Base-by-base conservation (phyloP, 64 coral and sea anemone species). In the Anthopleura sola region DNA sequence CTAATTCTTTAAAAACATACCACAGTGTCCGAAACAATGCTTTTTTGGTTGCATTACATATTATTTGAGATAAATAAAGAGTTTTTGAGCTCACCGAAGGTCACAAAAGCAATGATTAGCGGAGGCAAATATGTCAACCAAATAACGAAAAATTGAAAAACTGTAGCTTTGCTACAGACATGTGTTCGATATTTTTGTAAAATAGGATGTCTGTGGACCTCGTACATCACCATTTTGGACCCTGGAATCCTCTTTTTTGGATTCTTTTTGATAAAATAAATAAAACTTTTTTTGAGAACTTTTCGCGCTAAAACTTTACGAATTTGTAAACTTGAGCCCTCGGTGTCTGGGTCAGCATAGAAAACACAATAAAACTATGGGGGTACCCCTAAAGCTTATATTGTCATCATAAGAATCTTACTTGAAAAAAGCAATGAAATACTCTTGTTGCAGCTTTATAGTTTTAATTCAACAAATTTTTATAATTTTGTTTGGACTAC, bases 171-270 rank as follows among this genome's bases (percentile, higher is more conserved):
- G 68, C 97, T 99, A 79, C 97, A 99, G 36, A 95, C 81, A 74
- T 94, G 93, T 81, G 97, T 90, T 60, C 88, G 94, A 55, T 99
- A 99, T 62, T 95, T 99, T 83, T 99, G 97, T 81, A 75, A 31
- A 32, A 99, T 76, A 47, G 90, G 84, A 79, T 99, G 97, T 29
- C 86, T 81, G 87, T 99, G 97, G 86, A 92, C 92, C 85, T 95
- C 97, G 82, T 94, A 99, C 97, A 99, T 95, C 32, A 99, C 97
- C 97, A 99, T 99, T 57, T 64, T 90, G 87, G n/a, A 80, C 55
- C 54, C n/a, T 49, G 26, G 18, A 31, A 53, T 55, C 44, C 16
- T 26, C 38, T 37, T 76, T 37, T 21, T 40, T 85, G 20, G 69
- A 14, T 60, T 54, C 74, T 40, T 85, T 91, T 88, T 34, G 26